Evolutionary conservation across 2,888 invertebrate genomes (phyloP).

Genomic region (Pseudanteris insignis): DNA sequence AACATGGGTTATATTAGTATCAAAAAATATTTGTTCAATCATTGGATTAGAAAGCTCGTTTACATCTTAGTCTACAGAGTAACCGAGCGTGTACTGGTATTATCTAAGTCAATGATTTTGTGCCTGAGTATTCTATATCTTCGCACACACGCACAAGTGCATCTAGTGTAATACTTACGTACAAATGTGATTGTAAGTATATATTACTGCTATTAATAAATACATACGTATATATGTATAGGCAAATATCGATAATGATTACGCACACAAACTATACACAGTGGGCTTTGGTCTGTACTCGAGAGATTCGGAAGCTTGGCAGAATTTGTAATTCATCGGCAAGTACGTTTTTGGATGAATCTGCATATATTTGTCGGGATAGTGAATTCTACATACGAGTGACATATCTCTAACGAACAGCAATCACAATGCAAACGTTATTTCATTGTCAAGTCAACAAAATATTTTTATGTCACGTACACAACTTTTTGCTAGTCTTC

Average conservation of each 20-base stretch:
- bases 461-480: too few species aligned
- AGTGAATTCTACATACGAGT: too few species aligned
- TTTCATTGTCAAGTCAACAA: too few species aligned
- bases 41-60: constrained; percentile 37
- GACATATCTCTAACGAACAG: too few species aligned
- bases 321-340: constrained; percentile 29
- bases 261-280: constrained; percentile 50
- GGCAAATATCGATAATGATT: constrained; percentile 13
- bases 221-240: constrained; percentile 4
- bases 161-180: constrained; percentile 4
- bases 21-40: constrained; percentile 32
- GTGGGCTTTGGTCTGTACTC: constrained; percentile 28
- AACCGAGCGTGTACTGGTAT: constrained; percentile 42
- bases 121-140: constrained; percentile 56
- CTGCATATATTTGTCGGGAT: constrained; percentile 19
- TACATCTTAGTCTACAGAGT: constrained; percentile 41
- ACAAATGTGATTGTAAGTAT: too few species aligned
- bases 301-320: constrained; percentile 39
- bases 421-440: too few species aligned
- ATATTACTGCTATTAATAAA: constrained; percentile 5
- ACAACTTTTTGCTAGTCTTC: too few species aligned
- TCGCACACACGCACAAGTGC: constrained; percentile 48
- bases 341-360: constrained; percentile 27
- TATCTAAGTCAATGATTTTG: constrained; percentile 54
- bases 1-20: constrained; percentile 12